Evolutionary conservation across 2,888 invertebrate genomes (phyloP).

Genomic region (Zygothrica quintamaculata): DNA sequence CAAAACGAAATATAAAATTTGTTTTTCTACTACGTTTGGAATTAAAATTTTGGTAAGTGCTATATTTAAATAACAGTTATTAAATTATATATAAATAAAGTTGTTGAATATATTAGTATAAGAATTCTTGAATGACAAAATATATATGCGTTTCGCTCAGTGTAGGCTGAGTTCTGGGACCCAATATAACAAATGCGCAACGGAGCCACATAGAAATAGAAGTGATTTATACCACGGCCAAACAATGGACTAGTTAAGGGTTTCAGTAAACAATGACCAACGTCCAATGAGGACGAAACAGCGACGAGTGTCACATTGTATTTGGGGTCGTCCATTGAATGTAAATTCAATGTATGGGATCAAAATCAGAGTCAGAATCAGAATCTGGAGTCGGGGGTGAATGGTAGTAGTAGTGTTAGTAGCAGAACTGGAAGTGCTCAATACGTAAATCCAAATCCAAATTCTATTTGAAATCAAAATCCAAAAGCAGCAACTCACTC

Average conservation of each 20-base stretch:
- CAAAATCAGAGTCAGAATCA: no score
- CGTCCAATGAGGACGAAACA: no score
- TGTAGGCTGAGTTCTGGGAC: background rate
- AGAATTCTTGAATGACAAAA: background rate
- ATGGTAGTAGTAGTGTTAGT: background rate
- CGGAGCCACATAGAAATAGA: slow-evolving; percentile 15
- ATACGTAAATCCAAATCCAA: slow-evolving; percentile 44
- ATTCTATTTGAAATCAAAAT: slow-evolving; percentile 60
- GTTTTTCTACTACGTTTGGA: background rate
- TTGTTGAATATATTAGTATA: no score
- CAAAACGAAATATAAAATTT: slow-evolving; percentile 10
- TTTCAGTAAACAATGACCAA: slow-evolving; percentile 45
- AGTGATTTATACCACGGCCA: slow-evolving; percentile 38
- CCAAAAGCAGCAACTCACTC: slow-evolving; percentile 3
- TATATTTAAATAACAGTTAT: no score
- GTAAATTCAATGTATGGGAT: background rate
- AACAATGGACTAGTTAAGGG: slow-evolving; percentile 47
- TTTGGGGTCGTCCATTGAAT: slow-evolving; percentile 22
- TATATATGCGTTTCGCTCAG: slow-evolving; percentile 18
- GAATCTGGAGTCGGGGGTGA: no score
- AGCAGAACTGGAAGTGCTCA: slow-evolving; percentile 4
- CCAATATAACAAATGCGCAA: slow-evolving; percentile 34
- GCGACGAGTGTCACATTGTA: slow-evolving; percentile 37
- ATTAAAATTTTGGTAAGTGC: slow-evolving; percentile 39
- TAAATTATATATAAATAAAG: no score